A percentile compares a stretch with the other conserved stretches of the same genome.
Conservation (phyloP, 2,113 vertebrate genomes). For the Dendropsophus ebraccatus region DNA sequence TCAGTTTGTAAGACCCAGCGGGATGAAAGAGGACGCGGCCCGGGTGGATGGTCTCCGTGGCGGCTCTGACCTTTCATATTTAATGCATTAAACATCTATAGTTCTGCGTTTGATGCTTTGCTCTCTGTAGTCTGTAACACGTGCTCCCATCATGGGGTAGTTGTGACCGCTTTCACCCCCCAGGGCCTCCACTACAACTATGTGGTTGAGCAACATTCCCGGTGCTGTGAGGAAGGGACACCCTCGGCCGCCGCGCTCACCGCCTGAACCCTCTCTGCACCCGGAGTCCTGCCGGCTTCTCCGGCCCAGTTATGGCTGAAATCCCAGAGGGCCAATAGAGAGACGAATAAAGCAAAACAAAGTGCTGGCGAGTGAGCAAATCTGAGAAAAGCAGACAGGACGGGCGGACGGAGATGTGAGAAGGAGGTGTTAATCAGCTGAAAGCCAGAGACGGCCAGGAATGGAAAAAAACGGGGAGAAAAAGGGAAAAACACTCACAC, state of each 20-base stretch:
- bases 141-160: constrained; percentile 25
- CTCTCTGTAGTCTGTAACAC: constrained; percentile 14
- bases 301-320: neutral
- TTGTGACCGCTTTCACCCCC: neutral
- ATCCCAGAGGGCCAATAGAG: neutral
- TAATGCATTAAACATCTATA: constrained; percentile 1
- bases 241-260: too few relatives aligned
- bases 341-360: neutral
- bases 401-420: constrained; percentile 9
- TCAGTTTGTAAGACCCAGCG: neutral
- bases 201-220: constrained; percentile 38
- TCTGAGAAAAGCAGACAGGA: neutral
- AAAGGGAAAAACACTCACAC: neutral
- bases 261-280: neutral
- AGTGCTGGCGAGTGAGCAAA: neutral
- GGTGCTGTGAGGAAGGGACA: neutral
- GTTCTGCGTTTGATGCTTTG: neutral
- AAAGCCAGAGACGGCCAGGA: neutral
- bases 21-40: neutral
- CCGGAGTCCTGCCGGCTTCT: neutral
- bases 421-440: constrained; percentile 31
- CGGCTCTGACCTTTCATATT: constrained; percentile 11
- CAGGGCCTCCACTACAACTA: constrained; percentile 6
- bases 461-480: neutral
- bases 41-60: neutral